Conservation (phyloP, 2,797 vertebrate species). For the Apodemus agrarius region DNA sequence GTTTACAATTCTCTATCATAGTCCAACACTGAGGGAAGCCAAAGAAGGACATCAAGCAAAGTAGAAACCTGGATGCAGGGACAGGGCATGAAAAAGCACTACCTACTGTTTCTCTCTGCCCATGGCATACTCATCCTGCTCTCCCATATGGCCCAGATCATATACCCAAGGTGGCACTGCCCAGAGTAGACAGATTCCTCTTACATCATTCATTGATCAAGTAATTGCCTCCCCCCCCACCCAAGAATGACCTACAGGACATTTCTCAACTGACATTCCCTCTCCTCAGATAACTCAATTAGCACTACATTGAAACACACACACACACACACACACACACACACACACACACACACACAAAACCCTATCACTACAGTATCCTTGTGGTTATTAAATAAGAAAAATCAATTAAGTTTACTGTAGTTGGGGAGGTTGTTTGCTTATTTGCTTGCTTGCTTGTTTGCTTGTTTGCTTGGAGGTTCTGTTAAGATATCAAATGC, state of each 20-base stretch:
- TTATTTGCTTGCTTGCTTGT: not conserved
- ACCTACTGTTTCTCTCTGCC: no score
- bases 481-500: conserved; percentile 5
- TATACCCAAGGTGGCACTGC: not conserved
- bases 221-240: not conserved
- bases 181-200: not conserved
- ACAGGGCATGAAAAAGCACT: not conserved
- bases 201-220: not conserved
- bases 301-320: not conserved
- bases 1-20: not conserved
- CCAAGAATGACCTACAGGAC: not conserved
- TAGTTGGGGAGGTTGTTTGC: not conserved
- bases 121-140: not conserved
- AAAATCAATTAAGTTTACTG: not conserved
- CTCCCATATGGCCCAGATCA: not conserved
- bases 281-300: not conserved
- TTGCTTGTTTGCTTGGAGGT: not conserved
- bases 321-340: not conserved
- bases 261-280: not conserved
- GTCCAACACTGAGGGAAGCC: not conserved
- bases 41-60: not conserved
- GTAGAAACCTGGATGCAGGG: not conserved
- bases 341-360: not conserved
- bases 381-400: not conserved
- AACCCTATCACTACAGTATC: not conserved